Base-by-base conservation (phyloP, 2,113 vertebrate species). In the Nerophis ophidion region DNA sequence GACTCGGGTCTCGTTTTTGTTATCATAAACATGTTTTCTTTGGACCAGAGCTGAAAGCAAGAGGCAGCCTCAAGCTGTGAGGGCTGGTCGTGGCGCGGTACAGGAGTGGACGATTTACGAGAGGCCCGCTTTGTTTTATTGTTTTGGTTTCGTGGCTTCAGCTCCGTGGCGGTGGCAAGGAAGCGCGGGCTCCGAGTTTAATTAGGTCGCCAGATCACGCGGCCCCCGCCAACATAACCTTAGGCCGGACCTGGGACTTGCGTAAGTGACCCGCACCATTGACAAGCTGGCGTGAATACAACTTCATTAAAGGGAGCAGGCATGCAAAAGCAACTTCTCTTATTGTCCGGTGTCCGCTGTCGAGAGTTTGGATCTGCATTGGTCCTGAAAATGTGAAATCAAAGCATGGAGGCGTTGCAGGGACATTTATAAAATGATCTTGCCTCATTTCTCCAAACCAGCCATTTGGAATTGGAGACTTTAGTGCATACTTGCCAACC, bases 231-330 rank as follows among this genome's bases (percentile, higher is more conserved):
- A 54, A 58, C 71, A 44, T 67, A 58, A 79, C 68, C 71, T 50
- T 14, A 45, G 63, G 68, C 49, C 68, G 84, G 83, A 86, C 80
- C 76, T 79, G 65, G 84, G 84, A 55, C 52, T 86, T 81, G 77
- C 48, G 57, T 77, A 82, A 84, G 72, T 66, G 71, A 61, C 57
- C 74, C 71, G 81, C 81, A 4, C 86, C 85, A 84, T 74, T 60
- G 50, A 52, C 58, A 49, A 56, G 70, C 80, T 85, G 86, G 82
- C 70, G 76, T 66, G 73, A 81, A 42, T 62, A 58, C 4, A 69
- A 66, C 60, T 62, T 75, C 64, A 77, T 80, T 72, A 63, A 66
- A 44, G 53, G 26, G 26, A 26, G 26, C 26, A 4, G 4, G 26
- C 26, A 26, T 26, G 26, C 26, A 3, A 26, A 26, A 26, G 26